Conservation (phyloP, 1,140 invertebrate genomes). For the Pogonomyrmex barbatus region DNA sequence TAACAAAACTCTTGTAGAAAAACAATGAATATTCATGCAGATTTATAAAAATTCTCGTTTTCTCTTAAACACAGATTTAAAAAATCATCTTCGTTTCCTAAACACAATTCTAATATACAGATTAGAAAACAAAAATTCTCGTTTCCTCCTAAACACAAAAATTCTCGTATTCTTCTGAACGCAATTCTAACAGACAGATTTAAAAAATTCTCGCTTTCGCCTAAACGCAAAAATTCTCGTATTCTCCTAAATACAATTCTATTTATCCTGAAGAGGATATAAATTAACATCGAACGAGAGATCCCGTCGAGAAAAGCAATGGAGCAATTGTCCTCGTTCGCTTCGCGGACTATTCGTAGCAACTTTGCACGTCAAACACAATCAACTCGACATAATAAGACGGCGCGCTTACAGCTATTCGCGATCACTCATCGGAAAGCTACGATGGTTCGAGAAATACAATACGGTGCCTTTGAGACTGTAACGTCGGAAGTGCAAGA, state of each 20-base stretch:
- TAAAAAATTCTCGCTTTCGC: no score
- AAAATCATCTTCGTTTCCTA: neutral
- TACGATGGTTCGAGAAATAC: conserved; percentile 34
- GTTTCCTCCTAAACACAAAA: no score
- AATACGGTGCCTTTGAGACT: conserved; percentile 8
- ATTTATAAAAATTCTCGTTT: no score
- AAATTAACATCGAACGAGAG: conserved; percentile 19
- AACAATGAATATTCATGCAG: no score
- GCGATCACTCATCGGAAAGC: conserved; percentile 34
- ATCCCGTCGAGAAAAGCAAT: neutral
- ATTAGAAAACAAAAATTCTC: no score
- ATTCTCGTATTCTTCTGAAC: no score
- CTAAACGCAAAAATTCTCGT: no score
- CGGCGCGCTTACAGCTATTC: conserved; percentile 33
- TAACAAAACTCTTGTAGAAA: neutral
- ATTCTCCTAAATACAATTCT: neutral
- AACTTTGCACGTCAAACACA: conserved; percentile 23
- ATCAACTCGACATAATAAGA: conserved; percentile 50
- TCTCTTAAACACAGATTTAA: neutral
- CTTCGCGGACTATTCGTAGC: conserved; percentile 18
- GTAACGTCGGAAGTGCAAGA: conserved; percentile 39
- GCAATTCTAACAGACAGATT: neutral
- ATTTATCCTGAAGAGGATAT: neutral
- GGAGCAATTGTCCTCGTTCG: neutral
- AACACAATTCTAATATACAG: neutral